Conservation (phyloP, 2,888 invertebrate genomes). For the Synanthedon myopaeformis region DNA sequence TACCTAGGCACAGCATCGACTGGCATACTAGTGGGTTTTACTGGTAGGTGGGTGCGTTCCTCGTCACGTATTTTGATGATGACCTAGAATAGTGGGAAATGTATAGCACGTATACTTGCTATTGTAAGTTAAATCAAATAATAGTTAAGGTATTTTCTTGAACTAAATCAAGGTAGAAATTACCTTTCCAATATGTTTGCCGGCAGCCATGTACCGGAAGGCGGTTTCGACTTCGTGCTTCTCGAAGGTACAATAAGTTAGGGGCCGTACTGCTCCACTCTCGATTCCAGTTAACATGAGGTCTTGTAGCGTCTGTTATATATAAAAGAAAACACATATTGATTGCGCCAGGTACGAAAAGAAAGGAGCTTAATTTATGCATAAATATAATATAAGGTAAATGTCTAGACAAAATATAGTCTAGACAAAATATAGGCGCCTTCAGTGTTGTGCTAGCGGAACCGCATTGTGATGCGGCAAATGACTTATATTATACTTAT, state of each 20-base stretch:
- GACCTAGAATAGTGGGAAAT: conserved; percentile 34
- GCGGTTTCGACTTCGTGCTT: conserved; percentile 72
- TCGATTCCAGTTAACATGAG: conserved; percentile 72
- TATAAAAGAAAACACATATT: no score
- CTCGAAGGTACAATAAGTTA: conserved; percentile 71
- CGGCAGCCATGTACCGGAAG: conserved; percentile 73
- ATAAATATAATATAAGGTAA: no score
- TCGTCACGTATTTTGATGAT: conserved; percentile 67
- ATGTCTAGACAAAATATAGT: no score
- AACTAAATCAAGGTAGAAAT: neutral
- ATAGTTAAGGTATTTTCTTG: neutral
- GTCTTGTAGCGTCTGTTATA: conserved; percentile 56
- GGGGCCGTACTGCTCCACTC: conserved; percentile 74
- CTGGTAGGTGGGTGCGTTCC: conserved; percentile 31
- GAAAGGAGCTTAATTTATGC: no score
- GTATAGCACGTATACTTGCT: no score
- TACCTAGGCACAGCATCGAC: conserved; percentile 56
- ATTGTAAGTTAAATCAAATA: neutral
- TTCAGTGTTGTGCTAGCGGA: no score
- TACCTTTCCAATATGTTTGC: conserved; percentile 81
- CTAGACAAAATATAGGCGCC: no score
- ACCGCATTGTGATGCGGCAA: no score
- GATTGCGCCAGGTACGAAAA: no score
- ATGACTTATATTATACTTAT: no score
- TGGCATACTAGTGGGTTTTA: conserved; percentile 25